phyloP scores from a whole-genome alignment of 2,888 invertebrate genomes.

The Drosophila infuscata region DNA sequence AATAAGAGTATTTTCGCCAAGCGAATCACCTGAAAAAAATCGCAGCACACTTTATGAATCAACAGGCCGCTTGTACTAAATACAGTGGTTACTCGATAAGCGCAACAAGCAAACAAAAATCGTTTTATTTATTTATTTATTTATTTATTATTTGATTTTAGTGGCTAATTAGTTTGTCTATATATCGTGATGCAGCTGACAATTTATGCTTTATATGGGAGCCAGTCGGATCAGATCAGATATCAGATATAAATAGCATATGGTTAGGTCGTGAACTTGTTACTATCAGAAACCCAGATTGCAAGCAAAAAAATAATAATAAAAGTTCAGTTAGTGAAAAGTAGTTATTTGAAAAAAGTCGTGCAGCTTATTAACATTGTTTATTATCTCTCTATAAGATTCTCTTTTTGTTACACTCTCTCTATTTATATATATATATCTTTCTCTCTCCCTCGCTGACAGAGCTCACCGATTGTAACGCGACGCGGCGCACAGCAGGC shows the following conservation, averaged over 20 bases:
- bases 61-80: background rate
- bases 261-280: background rate
- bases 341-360: background rate
- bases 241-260: background rate
- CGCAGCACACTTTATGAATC: constrained; percentile 1
- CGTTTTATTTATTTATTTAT: too few species aligned
- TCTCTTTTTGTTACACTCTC: background rate
- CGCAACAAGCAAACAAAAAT: background rate
- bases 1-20: background rate
- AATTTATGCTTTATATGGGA: background rate
- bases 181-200: background rate
- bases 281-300: background rate
- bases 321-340: background rate
- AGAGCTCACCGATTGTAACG: constrained; percentile 86
- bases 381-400: background rate
- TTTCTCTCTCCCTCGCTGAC: background rate
- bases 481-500: constrained; percentile 88
- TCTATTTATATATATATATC: background rate
- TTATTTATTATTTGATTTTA: background rate
- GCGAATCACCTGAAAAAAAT: background rate
- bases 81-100: background rate
- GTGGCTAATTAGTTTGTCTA: too few species aligned
- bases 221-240: background rate
- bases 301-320: background rate
- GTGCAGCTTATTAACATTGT: background rate